Conservation (phyloP, 2,888 invertebrate species). For the Vandiemenella viatica region DNA sequence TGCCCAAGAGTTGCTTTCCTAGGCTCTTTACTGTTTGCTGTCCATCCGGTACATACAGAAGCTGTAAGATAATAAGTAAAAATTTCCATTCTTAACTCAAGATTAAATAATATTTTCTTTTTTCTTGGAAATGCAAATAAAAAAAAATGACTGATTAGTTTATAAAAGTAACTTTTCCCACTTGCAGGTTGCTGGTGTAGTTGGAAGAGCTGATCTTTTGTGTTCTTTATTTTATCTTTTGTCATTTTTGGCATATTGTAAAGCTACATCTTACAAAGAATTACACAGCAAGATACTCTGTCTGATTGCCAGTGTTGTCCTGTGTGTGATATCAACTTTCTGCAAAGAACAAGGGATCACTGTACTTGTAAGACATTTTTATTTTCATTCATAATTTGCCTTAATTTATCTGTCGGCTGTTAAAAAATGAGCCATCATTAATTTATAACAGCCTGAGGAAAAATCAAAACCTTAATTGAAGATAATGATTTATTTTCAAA, state of each 20-base stretch:
- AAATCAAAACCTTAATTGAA: no score
- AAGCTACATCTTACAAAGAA: constrained; percentile 19
- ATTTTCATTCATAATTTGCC: no score
- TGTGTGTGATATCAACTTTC: constrained; percentile 54
- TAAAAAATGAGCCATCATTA: no score
- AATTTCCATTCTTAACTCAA: no score
- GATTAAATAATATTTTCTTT: no score
- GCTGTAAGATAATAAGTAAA: constrained; percentile 53
- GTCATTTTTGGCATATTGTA: constrained; percentile 49
- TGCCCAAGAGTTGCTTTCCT: constrained; percentile 36
- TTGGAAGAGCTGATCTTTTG: constrained; percentile 83
- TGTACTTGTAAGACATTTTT: constrained; percentile 69
- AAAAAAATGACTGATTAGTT: no score
- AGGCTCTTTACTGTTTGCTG: constrained; percentile 62
- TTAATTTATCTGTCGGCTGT: no score
- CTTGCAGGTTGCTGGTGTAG: constrained; percentile 63
- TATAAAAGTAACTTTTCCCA: neutral
- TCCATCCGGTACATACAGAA: constrained; percentile 89
- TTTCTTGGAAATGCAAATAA: no score
- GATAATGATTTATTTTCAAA: no score
- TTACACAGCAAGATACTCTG: neutral
- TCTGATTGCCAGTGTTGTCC: constrained; percentile 24
- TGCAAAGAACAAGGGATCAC: constrained; percentile 90
- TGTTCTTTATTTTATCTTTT: constrained; percentile 62
- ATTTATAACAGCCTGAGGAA: no score